Evolutionary conservation across 2,888 invertebrate species (phyloP), one percentile per base, ranked within the genome.

Genomic region (Pachycephus smyrnensis): DNA sequence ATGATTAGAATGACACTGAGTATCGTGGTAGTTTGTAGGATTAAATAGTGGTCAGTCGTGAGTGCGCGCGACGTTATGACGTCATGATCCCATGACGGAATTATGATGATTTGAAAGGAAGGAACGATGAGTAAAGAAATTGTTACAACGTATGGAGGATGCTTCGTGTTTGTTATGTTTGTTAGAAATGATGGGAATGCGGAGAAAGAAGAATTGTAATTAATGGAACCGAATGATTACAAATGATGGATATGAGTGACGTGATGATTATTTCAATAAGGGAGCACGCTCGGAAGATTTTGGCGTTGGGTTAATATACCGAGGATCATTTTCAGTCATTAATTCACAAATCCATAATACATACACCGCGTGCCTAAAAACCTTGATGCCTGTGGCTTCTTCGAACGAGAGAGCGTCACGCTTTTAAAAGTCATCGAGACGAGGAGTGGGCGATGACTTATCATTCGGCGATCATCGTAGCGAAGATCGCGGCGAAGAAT

Each of bases 361-460:
- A 78, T 73, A 83, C 83, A 85, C 84, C 80, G 84, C 83, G 85
- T 86, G 85, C 85, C 85, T 86, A 83, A 83, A 85, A 82, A 85
- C 84, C 85, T 84, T 79, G 82, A 85, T 85, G 85, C 85, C 83
- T 85, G 80, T 79, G 82, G 55, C 79, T 82, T 74, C 75, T 76
- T 75, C 79, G 79, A 78, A 79, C 81, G 79, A 77, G 75, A 71
- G 73, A 30, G 31, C 35, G 40, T 55, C 55, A 55, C 55, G 55
- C 55, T 55, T 55, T 55, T 55, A 2, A 15, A 55, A 23, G 55
- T 55, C 55, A 55, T 55, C 55, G 23, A 9, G 55, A 55, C 0
- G 23, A 55, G 6, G 55, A 15, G 55, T 55, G 23, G 55, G 9
- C 23, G 23, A 55, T 55, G 55, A 23, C 23, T 55, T 55, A 23